These are phyloP conservation scores for Panagrolaimus sp. DNA, from an alignment of 1,140 invertebrate genomes.

Conservation along the genomic window DNA sequence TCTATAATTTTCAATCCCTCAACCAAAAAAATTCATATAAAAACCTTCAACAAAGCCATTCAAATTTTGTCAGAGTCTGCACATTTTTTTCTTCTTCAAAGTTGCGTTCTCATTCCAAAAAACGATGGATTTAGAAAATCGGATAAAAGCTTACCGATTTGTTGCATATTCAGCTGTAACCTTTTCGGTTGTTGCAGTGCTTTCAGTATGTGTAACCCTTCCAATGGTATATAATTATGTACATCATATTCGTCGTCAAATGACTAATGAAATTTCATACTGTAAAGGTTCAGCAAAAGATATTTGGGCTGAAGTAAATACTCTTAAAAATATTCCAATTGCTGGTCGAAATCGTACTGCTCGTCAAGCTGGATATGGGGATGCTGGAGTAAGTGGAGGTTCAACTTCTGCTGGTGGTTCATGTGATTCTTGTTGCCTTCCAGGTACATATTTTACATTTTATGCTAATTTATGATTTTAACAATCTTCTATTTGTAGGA, in stretches of 20 bases:
- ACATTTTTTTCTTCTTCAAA: too few relatives aligned
- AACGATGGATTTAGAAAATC: constrained; percentile 38
- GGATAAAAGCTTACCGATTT: constrained; percentile 48
- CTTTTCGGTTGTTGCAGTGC: constrained; percentile 47
- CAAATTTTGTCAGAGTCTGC: too few relatives aligned
- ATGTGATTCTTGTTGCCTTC: constrained; percentile 46
- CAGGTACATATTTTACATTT: too few relatives aligned
- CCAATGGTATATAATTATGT: constrained; percentile 58
- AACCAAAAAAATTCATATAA: too few relatives aligned
- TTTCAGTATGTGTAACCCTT: constrained; percentile 51
- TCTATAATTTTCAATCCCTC: too few relatives aligned
- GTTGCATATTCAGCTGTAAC: constrained; percentile 51
- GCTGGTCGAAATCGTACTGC: constrained; percentile 45
- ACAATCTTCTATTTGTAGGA: too few relatives aligned
- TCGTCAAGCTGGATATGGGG: constrained; percentile 51
- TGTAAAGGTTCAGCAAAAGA: constrained; percentile 59
- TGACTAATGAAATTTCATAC: constrained; percentile 52
- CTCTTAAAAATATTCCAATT: constrained; percentile 52
- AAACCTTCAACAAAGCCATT: too few relatives aligned
- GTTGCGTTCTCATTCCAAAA: too few relatives aligned
- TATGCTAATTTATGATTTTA: too few relatives aligned
- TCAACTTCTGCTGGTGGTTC: constrained; percentile 31
- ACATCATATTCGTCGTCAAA: constrained; percentile 42
- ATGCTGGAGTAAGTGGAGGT: constrained; percentile 33
- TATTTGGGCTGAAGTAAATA: constrained; percentile 56